Evolutionary conservation across 2,113 vertebrate species (phyloP).

Genomic region (Equus quagga): DNA sequence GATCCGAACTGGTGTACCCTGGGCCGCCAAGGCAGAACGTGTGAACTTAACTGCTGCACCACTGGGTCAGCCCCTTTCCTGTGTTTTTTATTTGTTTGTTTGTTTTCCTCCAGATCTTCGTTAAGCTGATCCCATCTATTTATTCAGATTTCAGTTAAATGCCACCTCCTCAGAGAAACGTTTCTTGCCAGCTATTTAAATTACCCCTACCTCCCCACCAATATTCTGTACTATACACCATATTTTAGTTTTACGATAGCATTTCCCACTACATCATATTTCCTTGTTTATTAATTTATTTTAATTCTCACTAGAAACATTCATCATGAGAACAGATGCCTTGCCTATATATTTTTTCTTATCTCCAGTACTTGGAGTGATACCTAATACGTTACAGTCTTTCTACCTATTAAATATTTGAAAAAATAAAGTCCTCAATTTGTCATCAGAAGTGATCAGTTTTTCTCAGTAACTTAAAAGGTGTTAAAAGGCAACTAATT

Average conservation of each 20-base stretch:
- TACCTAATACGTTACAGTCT: background rate
- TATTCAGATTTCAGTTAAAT: background rate
- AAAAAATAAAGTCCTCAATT: background rate
- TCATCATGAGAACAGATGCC: background rate
- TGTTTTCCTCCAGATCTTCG: background rate
- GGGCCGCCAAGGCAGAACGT: no score
- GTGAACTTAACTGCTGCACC: no score
- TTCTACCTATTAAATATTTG: background rate
- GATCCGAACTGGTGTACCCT: no score
- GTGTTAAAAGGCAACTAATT: background rate
- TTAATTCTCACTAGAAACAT: background rate
- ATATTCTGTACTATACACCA: background rate
- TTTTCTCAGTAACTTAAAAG: background rate
- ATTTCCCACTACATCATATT: background rate
- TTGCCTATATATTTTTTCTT: background rate
- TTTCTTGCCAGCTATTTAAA: background rate
- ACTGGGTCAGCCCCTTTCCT: no score
- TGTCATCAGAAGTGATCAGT: background rate
- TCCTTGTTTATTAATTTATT: background rate
- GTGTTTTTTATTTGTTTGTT: background rate
- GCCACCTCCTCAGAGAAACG: background rate
- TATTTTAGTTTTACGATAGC: background rate
- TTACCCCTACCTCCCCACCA: background rate
- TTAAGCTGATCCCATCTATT: background rate
- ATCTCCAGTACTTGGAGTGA: background rate